phyloP scores from a whole-genome alignment of 1,140 invertebrate species.

The Trichomalopsis sarcophagae region DNA sequence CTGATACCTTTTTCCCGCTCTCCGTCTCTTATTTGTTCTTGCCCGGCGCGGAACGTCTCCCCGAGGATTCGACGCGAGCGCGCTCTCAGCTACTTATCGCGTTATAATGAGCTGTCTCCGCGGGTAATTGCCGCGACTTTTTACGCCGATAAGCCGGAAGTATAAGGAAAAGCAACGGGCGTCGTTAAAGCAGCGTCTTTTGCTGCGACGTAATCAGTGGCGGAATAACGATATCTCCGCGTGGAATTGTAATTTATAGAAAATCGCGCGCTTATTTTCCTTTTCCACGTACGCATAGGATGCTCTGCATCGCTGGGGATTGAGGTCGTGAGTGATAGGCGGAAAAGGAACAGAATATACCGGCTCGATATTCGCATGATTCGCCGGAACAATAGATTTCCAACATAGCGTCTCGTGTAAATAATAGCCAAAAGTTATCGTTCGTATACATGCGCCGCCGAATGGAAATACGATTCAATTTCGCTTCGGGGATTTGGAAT shows the following conservation, averaged over 20 bases:
- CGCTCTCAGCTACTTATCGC: slow-evolving; percentile 51
- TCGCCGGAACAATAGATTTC: not conserved
- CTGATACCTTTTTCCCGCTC: not conserved
- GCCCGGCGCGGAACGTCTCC: slow-evolving; percentile 21
- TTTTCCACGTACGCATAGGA: too few species aligned
- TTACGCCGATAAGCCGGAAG: slow-evolving; percentile 32
- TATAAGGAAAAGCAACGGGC: not conserved
- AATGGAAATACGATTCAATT: not conserved
- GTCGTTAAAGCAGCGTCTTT: slow-evolving; percentile 31
- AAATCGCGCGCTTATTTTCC: not conserved
- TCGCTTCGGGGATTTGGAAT: not conserved
- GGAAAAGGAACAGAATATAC: too few species aligned
- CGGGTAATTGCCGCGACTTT: slow-evolving; percentile 34
- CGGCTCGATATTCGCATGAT: too few species aligned
- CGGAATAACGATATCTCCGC: not conserved
- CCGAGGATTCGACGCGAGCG: slow-evolving; percentile 45
- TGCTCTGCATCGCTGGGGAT: too few species aligned
- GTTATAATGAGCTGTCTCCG: slow-evolving; percentile 55
- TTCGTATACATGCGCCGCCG: too few species aligned
- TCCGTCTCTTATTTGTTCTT: slow-evolving; percentile 20
- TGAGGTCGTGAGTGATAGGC: too few species aligned
- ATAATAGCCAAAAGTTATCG: not conserved
- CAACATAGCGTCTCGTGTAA: not conserved
- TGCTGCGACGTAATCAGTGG: not conserved
- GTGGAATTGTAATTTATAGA: slow-evolving; percentile 7